These are phyloP conservation scores for Tetrax tetrax DNA, from an alignment of 2,113 vertebrate genomes.

Conservation along the genomic window DNA sequence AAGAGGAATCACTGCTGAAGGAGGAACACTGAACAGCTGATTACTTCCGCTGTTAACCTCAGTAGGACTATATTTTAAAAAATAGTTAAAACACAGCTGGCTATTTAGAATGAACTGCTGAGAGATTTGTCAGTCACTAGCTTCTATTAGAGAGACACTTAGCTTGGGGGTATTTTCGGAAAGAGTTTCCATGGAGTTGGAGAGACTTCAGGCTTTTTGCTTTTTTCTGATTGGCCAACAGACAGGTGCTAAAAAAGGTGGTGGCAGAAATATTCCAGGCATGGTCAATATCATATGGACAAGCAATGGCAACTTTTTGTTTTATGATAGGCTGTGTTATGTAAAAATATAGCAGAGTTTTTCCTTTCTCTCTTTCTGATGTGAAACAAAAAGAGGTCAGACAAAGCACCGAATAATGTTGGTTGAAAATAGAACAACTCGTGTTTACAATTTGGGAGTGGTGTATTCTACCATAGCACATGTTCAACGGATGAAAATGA, in stretches of 20 bases:
- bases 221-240: slow-evolving; percentile 75
- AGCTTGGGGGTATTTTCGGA: slow-evolving; percentile 75
- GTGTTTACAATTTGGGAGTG: neutral
- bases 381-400: neutral
- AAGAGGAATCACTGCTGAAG: slow-evolving; percentile 37
- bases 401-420: neutral
- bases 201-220: slow-evolving; percentile 61
- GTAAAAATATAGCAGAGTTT: neutral
- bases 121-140: slow-evolving; percentile 43
- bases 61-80: slow-evolving; percentile 12
- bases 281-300: neutral
- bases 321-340: neutral
- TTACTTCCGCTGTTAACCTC: slow-evolving; percentile 56
- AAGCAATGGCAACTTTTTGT: neutral
- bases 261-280: slow-evolving; percentile 74
- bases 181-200: slow-evolving; percentile 71
- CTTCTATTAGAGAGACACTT: slow-evolving; percentile 55
- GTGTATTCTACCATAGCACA: neutral
- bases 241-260: slow-evolving; percentile 74
- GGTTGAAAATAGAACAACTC: neutral
- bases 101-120: neutral
- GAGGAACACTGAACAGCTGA: slow-evolving; percentile 50
- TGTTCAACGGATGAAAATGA: neutral
- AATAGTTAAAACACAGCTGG: slow-evolving; percentile 34
- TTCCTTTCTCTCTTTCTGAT: neutral